Evolutionary conservation across 2,113 vertebrate species (phyloP).

Genomic region (Cynopterus brachyotis): DNA sequence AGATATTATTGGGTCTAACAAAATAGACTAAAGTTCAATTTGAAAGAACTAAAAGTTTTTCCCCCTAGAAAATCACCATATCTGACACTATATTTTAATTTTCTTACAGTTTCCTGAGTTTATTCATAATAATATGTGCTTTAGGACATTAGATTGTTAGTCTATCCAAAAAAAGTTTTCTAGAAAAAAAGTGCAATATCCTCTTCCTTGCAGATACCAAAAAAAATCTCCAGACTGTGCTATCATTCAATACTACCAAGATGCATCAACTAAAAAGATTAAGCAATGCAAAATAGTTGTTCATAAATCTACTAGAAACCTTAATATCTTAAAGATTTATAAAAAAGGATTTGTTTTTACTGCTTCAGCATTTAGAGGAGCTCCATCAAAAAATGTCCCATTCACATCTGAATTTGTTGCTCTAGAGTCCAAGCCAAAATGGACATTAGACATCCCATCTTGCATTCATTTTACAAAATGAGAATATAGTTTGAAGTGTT

Average conservation of each 20-base stretch:
- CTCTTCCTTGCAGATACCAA: background rate
- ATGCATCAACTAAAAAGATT: constrained; percentile 48
- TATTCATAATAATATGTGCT: constrained; percentile 31
- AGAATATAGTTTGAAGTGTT: background rate
- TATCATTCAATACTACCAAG: constrained; percentile 37
- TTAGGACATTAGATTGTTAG: constrained; percentile 23
- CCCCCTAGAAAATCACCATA: background rate
- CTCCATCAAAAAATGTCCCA: background rate
- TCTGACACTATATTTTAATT: constrained; percentile 2
- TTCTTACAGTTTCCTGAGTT: constrained; percentile 53
- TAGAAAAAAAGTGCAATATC: background rate
- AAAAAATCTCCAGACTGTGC: background rate
- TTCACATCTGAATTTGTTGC: constrained; percentile 17
- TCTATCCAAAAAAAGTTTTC: constrained; percentile 42
- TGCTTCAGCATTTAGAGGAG: background rate
- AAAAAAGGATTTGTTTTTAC: constrained; percentile 33
- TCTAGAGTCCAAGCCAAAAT: background rate
- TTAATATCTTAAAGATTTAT: background rate
- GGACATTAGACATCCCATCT: background rate
- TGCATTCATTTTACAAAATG: constrained; percentile 20
- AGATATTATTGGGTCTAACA: constrained; percentile 39
- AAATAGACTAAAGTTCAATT: constrained; percentile 35
- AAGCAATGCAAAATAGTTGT: constrained; percentile 31
- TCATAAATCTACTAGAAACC: constrained; percentile 18
- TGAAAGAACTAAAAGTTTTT: background rate